Conservation (phyloP, 2,797 vertebrate species). For the Hipposideros larvatus region DNA sequence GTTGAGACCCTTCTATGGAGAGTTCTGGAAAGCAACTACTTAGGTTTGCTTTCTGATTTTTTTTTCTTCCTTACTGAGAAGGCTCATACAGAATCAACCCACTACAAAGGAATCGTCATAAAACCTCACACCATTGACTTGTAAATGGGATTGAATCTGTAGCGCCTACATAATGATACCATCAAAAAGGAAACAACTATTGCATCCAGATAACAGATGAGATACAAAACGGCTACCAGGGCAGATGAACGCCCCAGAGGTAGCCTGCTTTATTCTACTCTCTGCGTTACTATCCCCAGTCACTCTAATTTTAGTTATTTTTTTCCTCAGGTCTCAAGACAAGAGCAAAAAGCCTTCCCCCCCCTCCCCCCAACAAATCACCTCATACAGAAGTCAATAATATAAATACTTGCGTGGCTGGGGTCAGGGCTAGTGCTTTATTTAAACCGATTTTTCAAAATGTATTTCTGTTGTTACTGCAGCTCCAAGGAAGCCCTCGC, state of each 20-base stretch:
- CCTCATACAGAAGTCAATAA: slow-evolving; percentile 88
- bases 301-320: slow-evolving; percentile 90
- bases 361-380: slow-evolving; percentile 83
- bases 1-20: background rate
- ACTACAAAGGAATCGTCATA: slow-evolving; percentile 88
- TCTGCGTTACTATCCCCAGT: slow-evolving; percentile 87
- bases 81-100: slow-evolving; percentile 86
- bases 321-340: slow-evolving; percentile 86
- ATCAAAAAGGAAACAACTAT: slow-evolving; percentile 87
- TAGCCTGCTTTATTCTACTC: slow-evolving; percentile 89
- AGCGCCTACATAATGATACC: slow-evolving; percentile 89
- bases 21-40: slow-evolving; percentile 36
- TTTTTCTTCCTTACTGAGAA: slow-evolving; percentile 25
- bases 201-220: slow-evolving; percentile 89
- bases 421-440: slow-evolving; percentile 88
- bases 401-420: slow-evolving; percentile 87
- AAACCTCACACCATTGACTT: slow-evolving; percentile 91
- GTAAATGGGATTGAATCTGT: slow-evolving; percentile 91
- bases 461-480: slow-evolving; percentile 72
- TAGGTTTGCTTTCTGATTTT: background rate
- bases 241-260: slow-evolving; percentile 90
- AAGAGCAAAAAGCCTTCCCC: slow-evolving; percentile 80
- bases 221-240: slow-evolving; percentile 87
- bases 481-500: slow-evolving; percentile 80
- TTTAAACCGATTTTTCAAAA: slow-evolving; percentile 91